A percentile compares a stretch with the other conserved stretches of the same genome.
Evolutionary conservation across 2,113 vertebrate species (phyloP).

Genomic region (Mormyrus lacerda): DNA sequence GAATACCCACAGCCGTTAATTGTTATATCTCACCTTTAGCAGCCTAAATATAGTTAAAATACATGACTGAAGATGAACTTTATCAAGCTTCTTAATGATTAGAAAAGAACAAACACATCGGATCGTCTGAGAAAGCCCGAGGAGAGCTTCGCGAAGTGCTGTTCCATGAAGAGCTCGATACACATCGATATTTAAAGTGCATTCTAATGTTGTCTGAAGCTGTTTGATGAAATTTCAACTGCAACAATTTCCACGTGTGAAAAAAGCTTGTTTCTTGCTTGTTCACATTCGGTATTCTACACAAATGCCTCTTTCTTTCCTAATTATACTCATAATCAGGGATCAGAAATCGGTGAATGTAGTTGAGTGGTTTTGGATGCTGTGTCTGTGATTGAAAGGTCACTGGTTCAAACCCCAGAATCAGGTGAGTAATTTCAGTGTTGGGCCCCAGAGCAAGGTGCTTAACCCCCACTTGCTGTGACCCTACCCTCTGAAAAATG

Average conservation of each 20-base stretch:
- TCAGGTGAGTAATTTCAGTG: not conserved
- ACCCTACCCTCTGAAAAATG: not conserved
- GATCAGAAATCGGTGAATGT: not conserved
- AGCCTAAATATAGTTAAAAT: not conserved
- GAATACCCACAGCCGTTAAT: not conserved
- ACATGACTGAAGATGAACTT: not conserved
- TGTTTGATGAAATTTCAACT: not conserved
- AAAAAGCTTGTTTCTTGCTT: not conserved
- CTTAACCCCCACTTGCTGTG: not conserved
- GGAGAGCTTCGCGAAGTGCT: not conserved
- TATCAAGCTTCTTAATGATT: not conserved
- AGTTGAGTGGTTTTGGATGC: not conserved
- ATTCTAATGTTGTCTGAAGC: slow-evolving; percentile 5
- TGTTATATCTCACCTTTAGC: not conserved
- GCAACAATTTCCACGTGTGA: slow-evolving; percentile 2
- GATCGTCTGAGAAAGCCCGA: not conserved
- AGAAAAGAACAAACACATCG: not conserved
- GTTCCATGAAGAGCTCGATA: not conserved
- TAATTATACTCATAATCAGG: not conserved
- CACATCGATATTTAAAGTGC: not conserved
- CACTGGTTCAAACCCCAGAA: not conserved
- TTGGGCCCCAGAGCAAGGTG: not conserved
- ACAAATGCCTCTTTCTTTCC: not conserved
- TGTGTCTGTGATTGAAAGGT: not conserved
- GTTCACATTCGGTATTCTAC: not conserved